Conservation (phyloP, 1,140 invertebrate genomes). For the Caligus rogercresseyi region DNA sequence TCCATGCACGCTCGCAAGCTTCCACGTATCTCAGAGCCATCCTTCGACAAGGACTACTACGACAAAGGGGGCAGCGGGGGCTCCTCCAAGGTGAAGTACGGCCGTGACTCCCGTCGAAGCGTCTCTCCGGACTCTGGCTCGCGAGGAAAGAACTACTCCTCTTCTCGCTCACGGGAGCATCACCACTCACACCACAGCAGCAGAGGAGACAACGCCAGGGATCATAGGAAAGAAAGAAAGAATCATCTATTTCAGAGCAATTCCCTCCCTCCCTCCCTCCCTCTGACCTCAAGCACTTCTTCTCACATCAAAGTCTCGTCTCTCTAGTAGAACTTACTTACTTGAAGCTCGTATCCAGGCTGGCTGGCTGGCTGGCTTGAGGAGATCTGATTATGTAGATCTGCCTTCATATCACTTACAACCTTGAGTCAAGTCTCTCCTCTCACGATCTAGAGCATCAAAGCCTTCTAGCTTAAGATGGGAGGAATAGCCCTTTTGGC, state of each 20-base stretch:
- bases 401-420: too few species aligned
- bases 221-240: neutral
- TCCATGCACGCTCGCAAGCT: conserved; percentile 10
- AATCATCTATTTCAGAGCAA: neutral
- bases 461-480: too few species aligned
- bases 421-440: too few species aligned
- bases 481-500: too few species aligned
- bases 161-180: neutral
- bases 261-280: neutral
- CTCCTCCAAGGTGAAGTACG: neutral
- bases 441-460: too few species aligned
- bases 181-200: conserved; percentile 1
- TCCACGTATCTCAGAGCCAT: conserved; percentile 10
- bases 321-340: too few species aligned
- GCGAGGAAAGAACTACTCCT: neutral
- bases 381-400: too few species aligned
- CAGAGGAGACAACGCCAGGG: neutral
- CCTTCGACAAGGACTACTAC: conserved; percentile 11
- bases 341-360: too few species aligned
- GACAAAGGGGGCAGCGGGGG: neutral
- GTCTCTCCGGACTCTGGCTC: neutral
- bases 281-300: too few species aligned
- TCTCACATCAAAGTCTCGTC: too few species aligned
- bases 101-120: neutral
- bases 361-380: too few species aligned